Evolutionary conservation across 2,797 vertebrate species (phyloP).

Genomic region (Sebastes cheni): DNA sequence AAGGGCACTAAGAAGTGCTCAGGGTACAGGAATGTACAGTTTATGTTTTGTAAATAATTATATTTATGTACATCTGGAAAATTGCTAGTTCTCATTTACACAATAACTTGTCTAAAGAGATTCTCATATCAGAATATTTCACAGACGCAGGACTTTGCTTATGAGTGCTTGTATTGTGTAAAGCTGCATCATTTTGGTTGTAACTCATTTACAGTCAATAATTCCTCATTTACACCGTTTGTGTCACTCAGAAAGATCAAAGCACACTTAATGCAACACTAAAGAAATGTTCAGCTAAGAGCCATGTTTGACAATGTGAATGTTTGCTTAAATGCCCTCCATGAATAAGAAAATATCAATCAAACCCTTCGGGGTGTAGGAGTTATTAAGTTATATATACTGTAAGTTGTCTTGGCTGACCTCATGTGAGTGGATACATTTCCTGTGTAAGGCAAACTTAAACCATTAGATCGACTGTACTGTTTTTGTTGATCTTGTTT

Average conservation of each 20-base stretch:
- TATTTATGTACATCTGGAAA: conserved; percentile 69
- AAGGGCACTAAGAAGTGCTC: conserved; percentile 21
- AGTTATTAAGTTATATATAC: background rate
- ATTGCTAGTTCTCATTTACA: conserved; percentile 11
- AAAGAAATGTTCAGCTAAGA: conserved; percentile 34
- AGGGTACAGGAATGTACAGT: conserved; percentile 54
- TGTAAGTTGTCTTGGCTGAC: conserved; percentile 1
- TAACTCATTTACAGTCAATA: background rate
- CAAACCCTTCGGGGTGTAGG: background rate
- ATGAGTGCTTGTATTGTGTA: background rate
- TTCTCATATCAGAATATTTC: conserved; percentile 16
- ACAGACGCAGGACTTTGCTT: background rate
- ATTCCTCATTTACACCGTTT: background rate
- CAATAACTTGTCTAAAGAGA: conserved; percentile 3
- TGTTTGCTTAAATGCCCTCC: conserved; percentile 60
- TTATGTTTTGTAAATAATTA: conserved; percentile 75
- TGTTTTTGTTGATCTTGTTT: conserved; percentile 19
- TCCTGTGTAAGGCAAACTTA: background rate
- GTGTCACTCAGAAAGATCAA: conserved; percentile 18
- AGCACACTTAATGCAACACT: conserved; percentile 55
- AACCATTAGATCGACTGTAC: background rate
- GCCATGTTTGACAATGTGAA: conserved; percentile 66
- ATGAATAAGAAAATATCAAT: conserved; percentile 13
- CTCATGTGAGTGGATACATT: background rate
- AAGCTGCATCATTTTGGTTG: background rate